Percentiles rank a stretch among this genome's conserved stretches.
These are phyloP conservation scores for Anthoscopus minutus DNA, from an alignment of 2,113 vertebrate genomes.

Conservation along the genomic window DNA sequence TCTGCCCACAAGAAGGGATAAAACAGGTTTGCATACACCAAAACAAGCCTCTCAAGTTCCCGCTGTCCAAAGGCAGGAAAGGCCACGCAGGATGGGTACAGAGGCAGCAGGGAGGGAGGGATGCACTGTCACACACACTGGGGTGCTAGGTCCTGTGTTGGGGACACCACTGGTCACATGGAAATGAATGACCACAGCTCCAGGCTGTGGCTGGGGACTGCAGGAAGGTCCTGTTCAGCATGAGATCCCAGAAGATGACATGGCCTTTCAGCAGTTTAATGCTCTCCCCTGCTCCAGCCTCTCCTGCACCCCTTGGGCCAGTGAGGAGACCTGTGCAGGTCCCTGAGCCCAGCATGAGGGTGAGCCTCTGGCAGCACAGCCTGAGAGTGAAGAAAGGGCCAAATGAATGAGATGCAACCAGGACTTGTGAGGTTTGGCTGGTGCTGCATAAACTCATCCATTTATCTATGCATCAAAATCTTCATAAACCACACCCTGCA, in stretches of 20 bases:
- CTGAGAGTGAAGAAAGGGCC: neutral
- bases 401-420: neutral
- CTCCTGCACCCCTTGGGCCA: rapidly evolving
- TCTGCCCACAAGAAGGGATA: neutral
- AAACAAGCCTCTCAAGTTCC: neutral
- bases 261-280: neutral
- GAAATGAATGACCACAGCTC: neutral
- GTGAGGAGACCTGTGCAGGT: neutral
- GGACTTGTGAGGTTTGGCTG: neutral
- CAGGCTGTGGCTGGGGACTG: rapidly evolving
- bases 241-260: neutral
- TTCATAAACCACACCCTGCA: conserved; percentile 37
- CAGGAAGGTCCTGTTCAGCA: neutral
- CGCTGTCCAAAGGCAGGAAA: neutral
- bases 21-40: neutral
- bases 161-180: neutral
- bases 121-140: neutral
- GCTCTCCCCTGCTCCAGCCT: neutral
- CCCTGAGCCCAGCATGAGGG: rapidly evolving
- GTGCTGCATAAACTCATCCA: neutral
- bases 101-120: neutral
- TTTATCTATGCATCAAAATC: conserved; percentile 27
- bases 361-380: neutral
- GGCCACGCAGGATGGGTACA: rapidly evolving
- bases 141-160: rapidly evolving